Evolutionary conservation across 2,888 invertebrate species (phyloP).

Genomic region (Vesta saturnalis): DNA sequence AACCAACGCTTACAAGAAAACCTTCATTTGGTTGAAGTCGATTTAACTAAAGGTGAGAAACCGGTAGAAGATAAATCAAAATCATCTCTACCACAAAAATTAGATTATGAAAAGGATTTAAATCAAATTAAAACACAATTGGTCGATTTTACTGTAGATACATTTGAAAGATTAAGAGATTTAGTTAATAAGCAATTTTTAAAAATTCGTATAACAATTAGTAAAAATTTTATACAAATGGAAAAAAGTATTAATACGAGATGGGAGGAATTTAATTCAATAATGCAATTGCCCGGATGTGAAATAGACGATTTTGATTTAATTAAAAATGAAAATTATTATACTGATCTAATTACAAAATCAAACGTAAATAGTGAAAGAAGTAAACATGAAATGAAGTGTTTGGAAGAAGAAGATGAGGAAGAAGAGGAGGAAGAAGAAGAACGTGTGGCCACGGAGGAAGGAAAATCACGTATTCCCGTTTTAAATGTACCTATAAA

Average conservation of each 20-base stretch:
- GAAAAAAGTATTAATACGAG: slow-evolving; percentile 41
- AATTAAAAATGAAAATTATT: too few relatives aligned
- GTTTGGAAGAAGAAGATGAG: neutral
- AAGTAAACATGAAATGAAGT: too few relatives aligned
- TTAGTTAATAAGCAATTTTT: slow-evolving; percentile 45
- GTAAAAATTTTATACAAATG: slow-evolving; percentile 44
- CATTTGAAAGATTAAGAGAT: slow-evolving; percentile 35
- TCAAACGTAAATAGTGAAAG: too few relatives aligned
- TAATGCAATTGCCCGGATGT: slow-evolving; percentile 12
- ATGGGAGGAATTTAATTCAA: slow-evolving; percentile 17
- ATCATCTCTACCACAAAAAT: neutral
- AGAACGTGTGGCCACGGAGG: neutral
- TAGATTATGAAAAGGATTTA: neutral
- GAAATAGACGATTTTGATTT: slow-evolving; percentile 8
- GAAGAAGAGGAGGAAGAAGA: neutral
- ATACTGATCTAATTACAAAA: too few relatives aligned
- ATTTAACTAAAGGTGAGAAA: too few relatives aligned
- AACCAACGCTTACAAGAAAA: too few relatives aligned
- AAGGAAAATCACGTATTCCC: slow-evolving; percentile 2
- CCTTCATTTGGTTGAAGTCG: too few relatives aligned
- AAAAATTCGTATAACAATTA: slow-evolving; percentile 44
- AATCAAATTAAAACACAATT: slow-evolving; percentile 10
- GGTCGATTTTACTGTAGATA: slow-evolving; percentile 8
- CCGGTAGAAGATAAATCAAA: neutral
- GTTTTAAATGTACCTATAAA: neutral